These are phyloP conservation scores for Stegophylla sp. DNA, from an alignment of 2,888 invertebrate species.

Conservation along the genomic window DNA sequence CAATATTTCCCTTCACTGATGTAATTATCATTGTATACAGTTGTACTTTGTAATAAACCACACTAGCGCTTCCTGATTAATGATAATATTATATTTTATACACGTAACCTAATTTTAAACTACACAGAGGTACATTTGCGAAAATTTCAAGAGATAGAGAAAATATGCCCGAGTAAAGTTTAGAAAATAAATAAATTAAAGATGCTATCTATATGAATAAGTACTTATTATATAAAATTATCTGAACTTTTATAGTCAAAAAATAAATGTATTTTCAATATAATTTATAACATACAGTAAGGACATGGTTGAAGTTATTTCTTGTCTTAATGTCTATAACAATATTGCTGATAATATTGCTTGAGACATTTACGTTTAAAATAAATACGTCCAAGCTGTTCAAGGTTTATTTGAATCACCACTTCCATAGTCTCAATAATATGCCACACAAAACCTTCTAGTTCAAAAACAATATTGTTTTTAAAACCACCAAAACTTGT, in stretches of 20 bases:
- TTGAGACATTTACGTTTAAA: slow-evolving; percentile 20
- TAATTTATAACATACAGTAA: neutral
- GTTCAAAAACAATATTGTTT: neutral
- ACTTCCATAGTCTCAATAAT: neutral
- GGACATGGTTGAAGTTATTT: too few species aligned
- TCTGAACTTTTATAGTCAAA: neutral
- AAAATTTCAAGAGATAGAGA: neutral
- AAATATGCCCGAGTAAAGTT: neutral
- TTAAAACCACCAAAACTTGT: neutral
- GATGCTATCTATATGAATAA: neutral
- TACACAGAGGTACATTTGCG: neutral
- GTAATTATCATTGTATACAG: slow-evolving; percentile 42
- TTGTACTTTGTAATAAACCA: slow-evolving; percentile 25
- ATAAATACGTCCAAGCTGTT: slow-evolving; percentile 27
- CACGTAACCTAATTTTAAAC: neutral
- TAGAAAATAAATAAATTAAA: neutral
- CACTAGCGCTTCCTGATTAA: slow-evolving; percentile 27
- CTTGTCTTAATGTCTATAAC: slow-evolving; percentile 18
- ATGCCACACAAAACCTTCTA: slow-evolving; percentile 18
- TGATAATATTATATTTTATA: slow-evolving; percentile 16
- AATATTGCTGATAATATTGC: slow-evolving; percentile 14
- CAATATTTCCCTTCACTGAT: slow-evolving; percentile 40
- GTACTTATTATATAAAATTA: neutral
- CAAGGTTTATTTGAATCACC: slow-evolving; percentile 31
- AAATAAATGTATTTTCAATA: neutral